Evolutionary conservation across 2,888 invertebrate species (phyloP), one percentile per base, ranked within the genome.

Genomic region (Leptopterna dolabrata): DNA sequence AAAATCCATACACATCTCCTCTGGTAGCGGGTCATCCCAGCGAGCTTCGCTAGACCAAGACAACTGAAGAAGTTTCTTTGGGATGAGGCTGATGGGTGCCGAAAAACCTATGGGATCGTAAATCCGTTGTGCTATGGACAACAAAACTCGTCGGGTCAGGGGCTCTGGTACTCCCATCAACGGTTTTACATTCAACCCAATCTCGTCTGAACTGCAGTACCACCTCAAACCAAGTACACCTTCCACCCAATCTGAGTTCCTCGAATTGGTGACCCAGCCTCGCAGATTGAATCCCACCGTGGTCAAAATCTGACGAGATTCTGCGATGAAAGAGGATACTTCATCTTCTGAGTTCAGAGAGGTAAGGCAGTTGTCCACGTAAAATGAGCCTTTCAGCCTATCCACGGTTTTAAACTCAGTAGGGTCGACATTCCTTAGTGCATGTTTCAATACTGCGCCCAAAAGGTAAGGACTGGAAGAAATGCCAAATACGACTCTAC

Each of bases 391-490:
- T 55, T 24, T 36, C 81, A 88, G 27, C 45, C 51, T 85, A 3
- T 88, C 71, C 9, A 76, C 88, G 14, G 70, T 86, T 24, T 76
- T 76, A 47, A 30, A 14, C 29, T 83, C 13, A 30, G 45, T 1
- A 45, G 55, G 16, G 36, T 73, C 47, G 7, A 80, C n/a, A 19
- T 80, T 76, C 30, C 88, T 83, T 29, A 89, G n/a, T n/a, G n/a
- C n/a, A n/a, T n/a, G n/a, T n/a, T 83, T 36, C 29, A 89, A 71
- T 9, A 87, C 88, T 24, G 88, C 88, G 27, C 88, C 88, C 76
- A 89, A 63, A 16, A 88, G 81, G 87, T 88, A 89, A 13, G 87
- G 88, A 82, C 89, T 88, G 24, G 86, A 30, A 81, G 51, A n/a
- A 11, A 78, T 82, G 70, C 76, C 86, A 55, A 87, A 80, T 13